phyloP scores from a whole-genome alignment of 2,888 invertebrate species.

The Meiosimyza decipiens region DNA sequence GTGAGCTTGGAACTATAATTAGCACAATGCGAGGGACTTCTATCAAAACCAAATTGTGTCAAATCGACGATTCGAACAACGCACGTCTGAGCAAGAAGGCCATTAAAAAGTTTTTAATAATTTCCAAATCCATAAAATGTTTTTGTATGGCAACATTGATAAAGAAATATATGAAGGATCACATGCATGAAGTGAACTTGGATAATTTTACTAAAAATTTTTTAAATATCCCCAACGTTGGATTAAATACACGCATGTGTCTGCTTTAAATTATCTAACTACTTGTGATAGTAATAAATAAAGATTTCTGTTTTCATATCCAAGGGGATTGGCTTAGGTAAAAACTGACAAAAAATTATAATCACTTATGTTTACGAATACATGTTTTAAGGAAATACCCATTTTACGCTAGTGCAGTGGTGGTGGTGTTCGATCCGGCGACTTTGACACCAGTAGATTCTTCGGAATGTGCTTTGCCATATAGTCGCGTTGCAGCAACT shows the following conservation, averaged over 20 bases:
- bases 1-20: conserved; percentile 31
- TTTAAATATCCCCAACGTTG: no score
- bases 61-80: neutral
- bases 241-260: neutral
- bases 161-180: no score
- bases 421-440: conserved; percentile 65
- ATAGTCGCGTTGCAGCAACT: conserved; percentile 58
- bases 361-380: conserved; percentile 21
- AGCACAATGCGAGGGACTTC: neutral
- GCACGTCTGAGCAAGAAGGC: neutral
- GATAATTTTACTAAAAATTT: no score
- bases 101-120: no score
- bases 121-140: no score
- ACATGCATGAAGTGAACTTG: no score
- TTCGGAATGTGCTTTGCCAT: conserved; percentile 65
- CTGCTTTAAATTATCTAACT: neutral
- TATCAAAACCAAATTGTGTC: neutral
- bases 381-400: conserved; percentile 19
- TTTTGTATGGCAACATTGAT: no score
- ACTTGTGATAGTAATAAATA: neutral
- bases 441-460: conserved; percentile 60
- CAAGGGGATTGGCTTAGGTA: neutral
- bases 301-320: neutral
- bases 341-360: conserved; percentile 13
- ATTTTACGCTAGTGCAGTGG: conserved; percentile 58